phyloP scores from a whole-genome alignment of 2,113 vertebrate genomes.

The Colistium nudipinnis region DNA sequence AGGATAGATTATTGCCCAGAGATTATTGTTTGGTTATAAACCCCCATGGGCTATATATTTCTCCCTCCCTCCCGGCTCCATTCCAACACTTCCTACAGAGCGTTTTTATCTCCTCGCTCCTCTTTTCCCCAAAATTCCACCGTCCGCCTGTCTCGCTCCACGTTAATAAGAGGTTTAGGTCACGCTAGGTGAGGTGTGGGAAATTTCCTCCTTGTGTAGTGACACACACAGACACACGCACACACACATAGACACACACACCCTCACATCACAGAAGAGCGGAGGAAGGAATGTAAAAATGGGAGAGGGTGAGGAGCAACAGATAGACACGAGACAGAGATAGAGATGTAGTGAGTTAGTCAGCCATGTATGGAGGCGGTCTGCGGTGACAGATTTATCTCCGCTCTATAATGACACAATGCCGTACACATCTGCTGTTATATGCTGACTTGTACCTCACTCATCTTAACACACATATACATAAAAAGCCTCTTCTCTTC shows the following conservation, averaged over 20 bases:
- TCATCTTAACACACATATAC: neutral
- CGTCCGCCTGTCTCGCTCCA: conserved; percentile 9
- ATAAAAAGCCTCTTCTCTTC: too few relatives aligned
- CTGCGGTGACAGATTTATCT: conserved; percentile 35
- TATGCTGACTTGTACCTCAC: neutral
- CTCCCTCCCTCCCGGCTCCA: conserved; percentile 1
- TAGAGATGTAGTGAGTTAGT: conserved; percentile 7
- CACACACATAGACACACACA: conserved; percentile 15
- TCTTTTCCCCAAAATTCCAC: conserved; percentile 17
- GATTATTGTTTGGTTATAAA: conserved; percentile 16
- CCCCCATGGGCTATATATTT: conserved; percentile 2
- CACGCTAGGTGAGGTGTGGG: conserved; percentile 62
- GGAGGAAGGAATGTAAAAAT: conserved; percentile 19
- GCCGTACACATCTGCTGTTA: conserved; percentile 1
- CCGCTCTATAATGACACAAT: conserved; percentile 25
- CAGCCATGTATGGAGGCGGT: conserved; percentile 20
- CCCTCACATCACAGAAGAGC: conserved; percentile 12
- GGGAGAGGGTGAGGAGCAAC: conserved; percentile 5
- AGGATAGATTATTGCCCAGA: neutral
- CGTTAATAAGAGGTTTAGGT: conserved; percentile 48
- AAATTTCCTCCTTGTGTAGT: conserved; percentile 43
- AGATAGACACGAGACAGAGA: neutral
- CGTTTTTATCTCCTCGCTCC: neutral
- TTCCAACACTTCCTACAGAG: neutral
- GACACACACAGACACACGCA: conserved; percentile 7